These are phyloP conservation scores for Delia radicum DNA, from an alignment of 1,140 invertebrate genomes.

Conservation along the genomic window DNA sequence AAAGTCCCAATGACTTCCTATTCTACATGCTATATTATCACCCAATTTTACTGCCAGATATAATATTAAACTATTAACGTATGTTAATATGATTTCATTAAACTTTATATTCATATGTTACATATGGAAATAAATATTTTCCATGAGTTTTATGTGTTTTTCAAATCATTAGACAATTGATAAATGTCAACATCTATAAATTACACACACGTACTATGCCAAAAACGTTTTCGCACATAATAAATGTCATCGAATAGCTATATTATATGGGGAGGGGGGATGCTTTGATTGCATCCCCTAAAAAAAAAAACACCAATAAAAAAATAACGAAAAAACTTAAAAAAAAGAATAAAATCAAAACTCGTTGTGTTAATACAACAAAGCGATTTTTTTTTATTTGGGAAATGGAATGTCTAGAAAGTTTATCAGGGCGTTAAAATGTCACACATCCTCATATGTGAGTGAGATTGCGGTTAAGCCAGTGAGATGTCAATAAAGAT, in stretches of 20 bases:
- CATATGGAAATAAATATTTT: not conserved
- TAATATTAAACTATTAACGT: not conserved
- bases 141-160: not conserved
- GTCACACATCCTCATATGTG: not conserved
- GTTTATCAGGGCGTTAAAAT: not conserved
- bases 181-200: not conserved
- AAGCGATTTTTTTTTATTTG: not conserved
- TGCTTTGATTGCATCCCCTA: not conserved
- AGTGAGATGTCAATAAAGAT: slow-evolving; percentile 4
- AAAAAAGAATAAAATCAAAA: not conserved
- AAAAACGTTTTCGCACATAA: not conserved
- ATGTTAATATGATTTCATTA: not conserved
- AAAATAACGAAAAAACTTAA: not conserved
- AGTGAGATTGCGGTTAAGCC: not conserved
- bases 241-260: not conserved
- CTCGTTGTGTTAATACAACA: no score
- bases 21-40: no score
- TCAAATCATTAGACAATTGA: not conserved
- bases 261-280: no score
- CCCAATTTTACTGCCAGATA: no score
- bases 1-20: no score
- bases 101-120: not conserved
- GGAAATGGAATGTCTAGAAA: not conserved
- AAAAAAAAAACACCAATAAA: not conserved
- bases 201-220: not conserved